A percentile compares a stretch with the other conserved stretches of the same genome.
Conservation (phyloP, 1,140 invertebrate genomes). For the Teleopsis dalmanni region DNA sequence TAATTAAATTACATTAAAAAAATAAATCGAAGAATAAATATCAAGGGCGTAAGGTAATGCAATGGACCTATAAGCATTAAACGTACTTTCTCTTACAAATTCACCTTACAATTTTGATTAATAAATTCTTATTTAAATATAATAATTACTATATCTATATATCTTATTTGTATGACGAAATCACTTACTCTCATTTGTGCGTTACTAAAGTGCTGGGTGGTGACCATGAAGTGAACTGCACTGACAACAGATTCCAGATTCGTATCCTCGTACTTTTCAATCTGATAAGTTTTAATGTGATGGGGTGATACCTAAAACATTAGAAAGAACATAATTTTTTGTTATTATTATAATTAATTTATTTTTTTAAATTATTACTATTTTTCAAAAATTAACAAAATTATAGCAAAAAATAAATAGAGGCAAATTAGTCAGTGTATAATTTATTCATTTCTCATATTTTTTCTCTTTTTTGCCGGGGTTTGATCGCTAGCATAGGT, state of each 20-base stretch:
- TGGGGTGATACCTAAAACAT: constrained; percentile 34
- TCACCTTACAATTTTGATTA: too few relatives aligned
- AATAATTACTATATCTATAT: too few relatives aligned
- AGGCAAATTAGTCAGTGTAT: too few relatives aligned
- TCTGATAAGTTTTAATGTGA: constrained; percentile 40
- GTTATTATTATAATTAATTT: background rate
- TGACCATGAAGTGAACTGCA: constrained; percentile 49
- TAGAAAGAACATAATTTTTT: background rate
- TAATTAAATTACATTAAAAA: too few relatives aligned
- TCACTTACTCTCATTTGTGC: constrained; percentile 47
- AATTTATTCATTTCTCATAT: too few relatives aligned
- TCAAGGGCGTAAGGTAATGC: too few relatives aligned
- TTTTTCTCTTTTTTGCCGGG: too few relatives aligned
- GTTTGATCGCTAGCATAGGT: too few relatives aligned
- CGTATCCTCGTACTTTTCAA: constrained; percentile 32
- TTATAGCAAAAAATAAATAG: background rate
- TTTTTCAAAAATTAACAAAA: background rate
- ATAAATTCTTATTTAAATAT: too few relatives aligned
- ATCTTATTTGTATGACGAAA: background rate
- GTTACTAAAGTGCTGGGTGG: constrained; percentile 49
- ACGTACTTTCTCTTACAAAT: too few relatives aligned
- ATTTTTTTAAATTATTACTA: background rate
- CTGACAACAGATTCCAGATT: constrained; percentile 39
- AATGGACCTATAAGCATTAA: too few relatives aligned
- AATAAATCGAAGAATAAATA: too few relatives aligned